A percentile compares a stretch with the other conserved stretches of the same genome.
phyloP scores from a whole-genome alignment of 1,140 invertebrate species.

The Leptoteleia sp. region DNA sequence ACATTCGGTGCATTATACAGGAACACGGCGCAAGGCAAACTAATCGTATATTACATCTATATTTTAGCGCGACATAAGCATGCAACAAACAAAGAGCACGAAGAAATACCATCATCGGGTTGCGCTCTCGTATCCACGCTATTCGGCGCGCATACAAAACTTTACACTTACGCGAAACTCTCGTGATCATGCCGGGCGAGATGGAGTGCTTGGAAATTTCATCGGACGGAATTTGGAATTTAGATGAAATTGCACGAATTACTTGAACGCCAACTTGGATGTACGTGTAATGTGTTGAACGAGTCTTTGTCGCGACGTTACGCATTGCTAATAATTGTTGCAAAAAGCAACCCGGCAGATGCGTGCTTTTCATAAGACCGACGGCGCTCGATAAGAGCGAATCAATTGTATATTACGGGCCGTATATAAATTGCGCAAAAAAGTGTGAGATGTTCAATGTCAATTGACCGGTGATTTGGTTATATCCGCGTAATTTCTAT shows the following conservation, averaged over 20 bases:
- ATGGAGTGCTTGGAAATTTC: conserved; percentile 69
- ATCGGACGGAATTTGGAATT: conserved; percentile 78
- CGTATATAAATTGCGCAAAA: conserved; percentile 1
- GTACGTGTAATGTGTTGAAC: conserved; percentile 29
- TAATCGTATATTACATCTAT: conserved; percentile 77
- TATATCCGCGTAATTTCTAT: conserved; percentile 36
- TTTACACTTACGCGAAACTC: conserved; percentile 67
- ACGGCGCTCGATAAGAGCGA: too few species aligned
- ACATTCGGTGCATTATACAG: conserved; percentile 2
- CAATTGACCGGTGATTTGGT: conserved; percentile 19
- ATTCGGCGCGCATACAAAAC: conserved; percentile 65
- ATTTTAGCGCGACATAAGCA: conserved; percentile 65
- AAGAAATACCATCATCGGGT: conserved; percentile 68
- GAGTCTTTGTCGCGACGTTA: conserved; percentile 49
- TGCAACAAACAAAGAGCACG: conserved; percentile 75
- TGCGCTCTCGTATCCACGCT: conserved; percentile 51
- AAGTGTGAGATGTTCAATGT: conserved; percentile 15
- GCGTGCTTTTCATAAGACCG: too few species aligned
- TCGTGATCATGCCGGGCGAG: conserved; percentile 62
- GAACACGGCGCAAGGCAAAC: conserved; percentile 21
- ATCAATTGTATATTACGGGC: conserved; percentile 17
- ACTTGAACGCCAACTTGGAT: conserved; percentile 70
- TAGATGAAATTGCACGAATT: conserved; percentile 81
- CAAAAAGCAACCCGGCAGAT: conserved; percentile 5
- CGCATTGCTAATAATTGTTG: conserved; percentile 25